phyloP scores from a whole-genome alignment of 2,888 invertebrate species.

The Lymantria monacha region DNA sequence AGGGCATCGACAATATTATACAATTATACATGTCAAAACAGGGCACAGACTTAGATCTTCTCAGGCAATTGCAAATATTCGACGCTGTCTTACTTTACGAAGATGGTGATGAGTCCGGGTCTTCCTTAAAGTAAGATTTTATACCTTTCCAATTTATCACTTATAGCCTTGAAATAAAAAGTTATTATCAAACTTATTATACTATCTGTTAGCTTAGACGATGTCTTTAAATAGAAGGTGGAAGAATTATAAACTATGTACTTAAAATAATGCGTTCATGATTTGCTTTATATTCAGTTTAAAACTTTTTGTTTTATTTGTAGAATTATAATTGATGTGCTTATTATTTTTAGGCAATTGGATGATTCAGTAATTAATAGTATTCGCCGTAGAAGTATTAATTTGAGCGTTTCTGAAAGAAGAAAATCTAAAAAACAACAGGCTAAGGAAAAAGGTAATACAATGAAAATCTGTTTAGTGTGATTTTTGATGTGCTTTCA shows the following conservation, averaged over 20 bases:
- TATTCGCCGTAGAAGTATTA: conserved; percentile 80
- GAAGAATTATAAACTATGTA: too few species aligned
- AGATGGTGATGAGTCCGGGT: conserved; percentile 86
- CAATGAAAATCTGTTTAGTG: conserved; percentile 4
- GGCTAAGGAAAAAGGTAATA: conserved; percentile 87
- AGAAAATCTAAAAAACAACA: conserved; percentile 86
- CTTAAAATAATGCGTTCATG: too few species aligned
- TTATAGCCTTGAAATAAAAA: too few species aligned
- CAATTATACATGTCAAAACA: conserved; percentile 95
- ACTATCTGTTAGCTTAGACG: too few species aligned
- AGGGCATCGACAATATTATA: conserved; percentile 93
- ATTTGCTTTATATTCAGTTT: too few species aligned
- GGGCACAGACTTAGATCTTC: conserved; percentile 95
- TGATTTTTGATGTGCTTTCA: conserved; percentile 25
- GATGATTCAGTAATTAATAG: conserved; percentile 88
- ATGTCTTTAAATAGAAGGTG: too few species aligned
- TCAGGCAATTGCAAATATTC: conserved; percentile 97
- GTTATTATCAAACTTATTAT: too few species aligned
- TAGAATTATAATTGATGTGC: too few species aligned
- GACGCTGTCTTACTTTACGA: conserved; percentile 95
- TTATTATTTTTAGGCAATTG: conserved; percentile 69
- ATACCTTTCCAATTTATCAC: neutral
- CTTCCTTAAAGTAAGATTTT: conserved; percentile 76
- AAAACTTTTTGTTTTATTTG: too few species aligned
- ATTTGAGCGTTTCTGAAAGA: conserved; percentile 83